Evolutionary conservation across 2,888 invertebrate species (phyloP).

Genomic region (Athetis lepigone): DNA sequence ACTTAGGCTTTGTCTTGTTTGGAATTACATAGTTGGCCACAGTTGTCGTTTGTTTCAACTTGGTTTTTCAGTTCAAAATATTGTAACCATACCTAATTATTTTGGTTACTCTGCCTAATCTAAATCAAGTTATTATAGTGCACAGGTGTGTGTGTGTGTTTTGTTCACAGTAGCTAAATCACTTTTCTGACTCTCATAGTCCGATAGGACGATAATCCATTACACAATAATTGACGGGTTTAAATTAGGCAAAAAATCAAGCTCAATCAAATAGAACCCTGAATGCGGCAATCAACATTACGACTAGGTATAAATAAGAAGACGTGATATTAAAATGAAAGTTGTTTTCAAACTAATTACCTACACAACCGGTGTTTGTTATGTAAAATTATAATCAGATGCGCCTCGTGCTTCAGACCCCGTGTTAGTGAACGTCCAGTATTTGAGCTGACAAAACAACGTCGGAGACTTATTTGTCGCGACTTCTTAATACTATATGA

Average conservation of each 20-base stretch:
- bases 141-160: too few species aligned
- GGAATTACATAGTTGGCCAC: too few species aligned
- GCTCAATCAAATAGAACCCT: constrained; percentile 5
- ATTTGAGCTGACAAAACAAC: constrained; percentile 39
- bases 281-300: constrained; percentile 47
- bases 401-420: constrained; percentile 53
- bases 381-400: constrained; percentile 80
- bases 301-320: constrained; percentile 52
- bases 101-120: too few species aligned
- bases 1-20: too few species aligned
- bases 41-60: too few species aligned
- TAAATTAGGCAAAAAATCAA: constrained; percentile 11
- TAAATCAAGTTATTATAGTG: too few species aligned
- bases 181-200: too few species aligned
- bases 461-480: constrained; percentile 21
- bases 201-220: too few species aligned
- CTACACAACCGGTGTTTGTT: constrained; percentile 71
- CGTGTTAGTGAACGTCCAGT: constrained; percentile 67
- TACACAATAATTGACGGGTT: background rate
- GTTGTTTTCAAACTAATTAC: constrained; percentile 77
- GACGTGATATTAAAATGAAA: constrained; percentile 74
- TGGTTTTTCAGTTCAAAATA: too few species aligned
- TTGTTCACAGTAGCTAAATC: too few species aligned
- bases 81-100: too few species aligned
- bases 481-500: constrained; percentile 40